Base-by-base conservation (phyloP, 2,888 invertebrate species). In the Erebia palarica region DNA sequence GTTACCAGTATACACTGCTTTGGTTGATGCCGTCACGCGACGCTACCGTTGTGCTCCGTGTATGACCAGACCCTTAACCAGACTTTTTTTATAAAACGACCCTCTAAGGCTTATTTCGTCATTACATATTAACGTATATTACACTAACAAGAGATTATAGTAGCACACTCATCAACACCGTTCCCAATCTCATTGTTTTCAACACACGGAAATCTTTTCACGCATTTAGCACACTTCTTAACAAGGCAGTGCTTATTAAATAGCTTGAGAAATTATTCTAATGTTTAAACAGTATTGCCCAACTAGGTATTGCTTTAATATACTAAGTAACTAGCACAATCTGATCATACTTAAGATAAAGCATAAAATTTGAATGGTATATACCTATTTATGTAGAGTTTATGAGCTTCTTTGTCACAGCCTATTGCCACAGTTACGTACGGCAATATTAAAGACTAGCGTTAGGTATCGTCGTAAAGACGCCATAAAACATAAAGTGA, bases 81-180 rank as follows among this genome's bases (percentile, higher is more conserved):
- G 78, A 82, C 82, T 85, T 85, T 61, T n/a, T 84, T 84, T 83
- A 73, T 85, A 84, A 82, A 73, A 76, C 73, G 68, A 75, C 73
- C 72, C 76, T 77, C 44, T 67, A 75, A 36, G 36, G 36, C 42
- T 64, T 65, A 70, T 70, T 72, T 69, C 70, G 42, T 21, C 49
- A 44, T 63, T 69, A 68, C 21, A 21, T 10, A 44, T 57, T 63
- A 49, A 36, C 36, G 64, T 36, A 66, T 9, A n/a, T 70, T 21
- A 65, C 57, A 69, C 10, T 18, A 70, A 55, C 47, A 61, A 68
- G 47, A 70, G 55, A 66, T 64, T 36, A 27, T 27, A 67, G 57
- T 49, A 44, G 9, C 51, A 57, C 57, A 44, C 60, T 57, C 61
- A 61, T 70, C 53, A 66, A 42, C 16, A 16, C 21, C 36, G 58